phyloP scores from a whole-genome alignment of 2,888 invertebrate species.

The Pollenia labialis region DNA sequence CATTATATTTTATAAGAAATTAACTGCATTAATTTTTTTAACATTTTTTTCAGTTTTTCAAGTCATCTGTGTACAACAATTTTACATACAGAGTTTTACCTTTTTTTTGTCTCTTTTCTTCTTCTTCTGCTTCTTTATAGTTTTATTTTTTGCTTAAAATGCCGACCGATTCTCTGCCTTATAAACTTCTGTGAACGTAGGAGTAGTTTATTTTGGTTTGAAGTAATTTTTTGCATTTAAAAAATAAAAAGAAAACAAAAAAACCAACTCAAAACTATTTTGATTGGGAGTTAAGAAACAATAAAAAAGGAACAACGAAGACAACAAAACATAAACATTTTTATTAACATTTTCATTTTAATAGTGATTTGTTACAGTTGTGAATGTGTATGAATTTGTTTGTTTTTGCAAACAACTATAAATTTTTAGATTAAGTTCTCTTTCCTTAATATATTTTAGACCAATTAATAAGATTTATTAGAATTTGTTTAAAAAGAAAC shows the following conservation, averaged over 20 bases:
- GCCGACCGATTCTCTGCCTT: conserved; percentile 52
- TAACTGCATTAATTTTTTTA: background rate
- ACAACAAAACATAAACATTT: conserved; percentile 75
- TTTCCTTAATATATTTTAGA: conserved; percentile 71
- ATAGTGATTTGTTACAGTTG: conserved; percentile 80
- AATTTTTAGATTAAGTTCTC: conserved; percentile 79
- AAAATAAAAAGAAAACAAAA: conserved; percentile 49
- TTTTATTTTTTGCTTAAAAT: conserved; percentile 20
- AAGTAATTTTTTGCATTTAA: conserved; percentile 36
- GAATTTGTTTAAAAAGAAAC: conserved; percentile 31
- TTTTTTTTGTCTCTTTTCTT: conserved; percentile 22
- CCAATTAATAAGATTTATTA: conserved; percentile 75
- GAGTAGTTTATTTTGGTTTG: conserved; percentile 60
- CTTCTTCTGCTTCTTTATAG: conserved; percentile 17
- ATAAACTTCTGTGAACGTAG: conserved; percentile 43
- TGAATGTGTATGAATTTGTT: conserved; percentile 57
- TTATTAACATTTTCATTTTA: conserved; percentile 80
- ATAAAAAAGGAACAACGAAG: conserved; percentile 21
- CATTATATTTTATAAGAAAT: no score
- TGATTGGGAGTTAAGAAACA: conserved; percentile 78
- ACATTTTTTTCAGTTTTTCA: background rate
- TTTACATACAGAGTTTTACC: conserved; percentile 44
- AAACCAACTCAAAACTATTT: conserved; percentile 76
- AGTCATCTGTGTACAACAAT: conserved; percentile 22
- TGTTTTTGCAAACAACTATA: conserved; percentile 69